phyloP scores from a whole-genome alignment of 2,888 invertebrate species.

The Leptopilina myrica region DNA sequence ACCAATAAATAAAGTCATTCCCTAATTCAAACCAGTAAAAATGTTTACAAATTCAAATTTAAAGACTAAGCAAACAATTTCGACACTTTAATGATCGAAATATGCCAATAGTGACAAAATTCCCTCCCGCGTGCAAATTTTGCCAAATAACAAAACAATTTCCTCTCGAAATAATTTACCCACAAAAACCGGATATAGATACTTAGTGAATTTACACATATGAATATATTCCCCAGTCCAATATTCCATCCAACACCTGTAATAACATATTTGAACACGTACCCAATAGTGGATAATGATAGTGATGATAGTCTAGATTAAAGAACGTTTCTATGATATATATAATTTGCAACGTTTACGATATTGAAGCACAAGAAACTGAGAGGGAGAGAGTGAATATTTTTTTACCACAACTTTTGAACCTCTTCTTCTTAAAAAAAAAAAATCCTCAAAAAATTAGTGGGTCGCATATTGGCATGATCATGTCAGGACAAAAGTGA shows the following conservation, averaged over 20 bases:
- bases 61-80: no score
- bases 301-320: constrained; percentile 33
- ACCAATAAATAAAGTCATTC: no score
- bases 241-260: constrained; percentile 16
- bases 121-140: no score
- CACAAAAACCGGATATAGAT: constrained; percentile 12
- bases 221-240: not conserved
- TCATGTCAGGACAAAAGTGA: constrained; percentile 32
- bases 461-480: constrained; percentile 10
- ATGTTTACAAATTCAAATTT: no score
- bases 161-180: not conserved
- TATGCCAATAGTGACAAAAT: no score
- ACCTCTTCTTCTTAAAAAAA: no score
- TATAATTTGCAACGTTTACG: constrained; percentile 25
- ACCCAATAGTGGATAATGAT: constrained; percentile 31
- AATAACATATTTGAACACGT: constrained; percentile 36
- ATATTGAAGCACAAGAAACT: not conserved
- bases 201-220: not conserved
- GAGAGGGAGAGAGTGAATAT: no score
- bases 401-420: no score
- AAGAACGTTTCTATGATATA: constrained; percentile 16
- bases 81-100: no score
- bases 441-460: no score
- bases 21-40: no score
- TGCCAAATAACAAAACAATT: not conserved